Percentiles rank a stretch among this genome's conserved stretches.
phyloP scores from a whole-genome alignment of 2,797 vertebrate genomes.

The Pangasius macronema region DNA sequence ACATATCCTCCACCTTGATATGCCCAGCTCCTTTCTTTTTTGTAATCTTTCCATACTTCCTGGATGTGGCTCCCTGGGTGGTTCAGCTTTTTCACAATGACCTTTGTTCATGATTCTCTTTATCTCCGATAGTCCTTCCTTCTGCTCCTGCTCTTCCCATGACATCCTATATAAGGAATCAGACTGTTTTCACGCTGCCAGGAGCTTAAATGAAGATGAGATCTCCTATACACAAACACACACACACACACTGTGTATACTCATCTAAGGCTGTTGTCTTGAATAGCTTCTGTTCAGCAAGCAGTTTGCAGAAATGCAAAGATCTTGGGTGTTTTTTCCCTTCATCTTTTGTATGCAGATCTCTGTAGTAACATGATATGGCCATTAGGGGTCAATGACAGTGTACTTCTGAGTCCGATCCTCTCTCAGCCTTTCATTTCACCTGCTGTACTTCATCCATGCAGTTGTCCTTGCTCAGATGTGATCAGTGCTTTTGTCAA shows the following conservation, averaged over 20 bases:
- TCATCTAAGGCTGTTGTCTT: neutral
- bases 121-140: slow-evolving; percentile 61
- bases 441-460: slow-evolving; percentile 4
- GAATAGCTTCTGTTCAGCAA: neutral
- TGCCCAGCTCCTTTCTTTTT: slow-evolving; percentile 26
- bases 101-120: slow-evolving; percentile 27
- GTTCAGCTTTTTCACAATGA: slow-evolving; percentile 50
- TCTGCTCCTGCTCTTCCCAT: slow-evolving; percentile 63
- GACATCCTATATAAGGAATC: slow-evolving; percentile 42
- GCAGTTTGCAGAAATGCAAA: neutral
- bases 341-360: neutral
- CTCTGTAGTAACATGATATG: slow-evolving; percentile 22
- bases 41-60: slow-evolving; percentile 40
- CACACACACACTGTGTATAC: neutral
- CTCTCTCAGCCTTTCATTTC: slow-evolving; percentile 6
- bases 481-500: neutral
- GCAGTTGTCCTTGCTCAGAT: neutral
- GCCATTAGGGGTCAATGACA: slow-evolving; percentile 47
- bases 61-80: slow-evolving; percentile 49
- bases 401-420: neutral
- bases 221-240: neutral
- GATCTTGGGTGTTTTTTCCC: neutral
- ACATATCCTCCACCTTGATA: neutral
- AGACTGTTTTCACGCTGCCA: slow-evolving; percentile 23
- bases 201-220: slow-evolving; percentile 7